phyloP scores from a whole-genome alignment of 2,113 vertebrate genomes.

The Merops nubicus region DNA sequence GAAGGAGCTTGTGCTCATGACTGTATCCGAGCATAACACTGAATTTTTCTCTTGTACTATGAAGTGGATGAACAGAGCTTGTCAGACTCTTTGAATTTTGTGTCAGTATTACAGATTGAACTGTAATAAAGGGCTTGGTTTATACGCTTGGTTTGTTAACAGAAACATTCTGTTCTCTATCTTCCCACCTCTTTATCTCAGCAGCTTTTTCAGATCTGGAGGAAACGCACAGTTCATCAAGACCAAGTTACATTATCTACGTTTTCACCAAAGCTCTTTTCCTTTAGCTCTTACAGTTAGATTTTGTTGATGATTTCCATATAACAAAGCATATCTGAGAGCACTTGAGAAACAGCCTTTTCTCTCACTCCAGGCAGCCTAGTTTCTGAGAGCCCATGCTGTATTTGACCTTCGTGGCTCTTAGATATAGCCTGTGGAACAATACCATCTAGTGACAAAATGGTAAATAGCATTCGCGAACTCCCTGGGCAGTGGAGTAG shows the following conservation, averaged over 20 bases:
- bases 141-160: not conserved
- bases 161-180: not conserved
- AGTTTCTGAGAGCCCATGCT: not conserved
- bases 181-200: not conserved
- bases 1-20: not conserved
- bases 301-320: not conserved
- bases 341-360: not conserved
- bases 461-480: constrained; percentile 60
- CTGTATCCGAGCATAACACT: not conserved
- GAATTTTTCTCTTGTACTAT: not conserved
- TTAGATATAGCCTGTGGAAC: constrained; percentile 58
- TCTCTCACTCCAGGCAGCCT: not conserved
- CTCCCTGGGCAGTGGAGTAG: not conserved
- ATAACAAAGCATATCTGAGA: not conserved
- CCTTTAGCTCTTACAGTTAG: not conserved
- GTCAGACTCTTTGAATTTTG: not conserved
- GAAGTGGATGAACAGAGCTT: not conserved
- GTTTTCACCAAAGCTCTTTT: not conserved
- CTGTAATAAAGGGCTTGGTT: not conserved
- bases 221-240: not conserved
- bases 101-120: not conserved
- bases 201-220: not conserved
- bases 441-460: constrained; percentile 67
- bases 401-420: constrained; percentile 4
- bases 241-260: not conserved